These are phyloP conservation scores for Muraenolepis orangiensis DNA, from an alignment of 2,797 vertebrate species.

Conservation along the genomic window DNA sequence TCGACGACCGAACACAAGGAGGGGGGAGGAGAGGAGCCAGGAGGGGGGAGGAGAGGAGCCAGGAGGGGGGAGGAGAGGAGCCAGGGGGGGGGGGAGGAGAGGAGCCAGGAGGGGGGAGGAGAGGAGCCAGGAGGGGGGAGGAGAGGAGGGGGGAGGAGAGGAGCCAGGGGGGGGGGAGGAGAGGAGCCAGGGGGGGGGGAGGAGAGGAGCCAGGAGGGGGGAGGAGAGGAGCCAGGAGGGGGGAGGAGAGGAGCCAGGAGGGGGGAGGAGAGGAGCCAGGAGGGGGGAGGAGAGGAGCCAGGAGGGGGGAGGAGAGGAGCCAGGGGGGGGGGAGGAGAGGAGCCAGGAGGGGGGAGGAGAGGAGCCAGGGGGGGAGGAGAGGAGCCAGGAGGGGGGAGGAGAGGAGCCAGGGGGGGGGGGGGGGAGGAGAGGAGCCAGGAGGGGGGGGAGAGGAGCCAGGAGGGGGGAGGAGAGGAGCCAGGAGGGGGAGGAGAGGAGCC, in stretches of 20 bases:
- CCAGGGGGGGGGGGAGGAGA: neutral
- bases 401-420: too few relatives aligned
- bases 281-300: too few relatives aligned
- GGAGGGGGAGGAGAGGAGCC: neutral
- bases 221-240: neutral
- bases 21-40: neutral
- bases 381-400: too few relatives aligned
- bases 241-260: too few relatives aligned
- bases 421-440: too few relatives aligned
- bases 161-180: too few relatives aligned
- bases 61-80: neutral
- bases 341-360: neutral
- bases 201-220: neutral
- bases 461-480: neutral
- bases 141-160: neutral
- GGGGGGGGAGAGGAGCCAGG: neutral
- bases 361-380: neutral
- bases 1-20: too few relatives aligned
- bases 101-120: neutral
- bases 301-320: neutral
- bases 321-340: neutral
- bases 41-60: too few relatives aligned
- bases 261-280: neutral
- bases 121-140: too few relatives aligned
- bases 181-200: neutral